Evolutionary conservation across 2,113 vertebrate species (phyloP), one percentile per base, ranked within the genome.

Genomic region (Ahaetulla prasina): DNA sequence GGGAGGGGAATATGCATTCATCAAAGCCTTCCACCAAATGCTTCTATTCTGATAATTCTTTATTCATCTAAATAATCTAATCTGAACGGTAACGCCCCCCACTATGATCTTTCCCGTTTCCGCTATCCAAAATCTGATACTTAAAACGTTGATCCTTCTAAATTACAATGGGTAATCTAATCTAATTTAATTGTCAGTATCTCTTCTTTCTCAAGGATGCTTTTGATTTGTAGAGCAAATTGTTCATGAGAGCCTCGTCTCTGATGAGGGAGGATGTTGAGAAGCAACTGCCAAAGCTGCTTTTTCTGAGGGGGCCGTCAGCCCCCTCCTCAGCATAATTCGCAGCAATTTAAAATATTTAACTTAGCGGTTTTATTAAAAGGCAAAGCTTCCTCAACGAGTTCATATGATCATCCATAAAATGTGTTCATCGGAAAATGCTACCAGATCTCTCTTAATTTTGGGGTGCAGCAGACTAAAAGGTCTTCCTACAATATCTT

Each of bases 151-250:
- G 86, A 50, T 14, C 45, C 47, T 23, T 92, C 89, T 54, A 55
- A 87, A 90, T 89, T 90, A 45, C 57, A 88, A 74, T 91, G 63
- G 95, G 88, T 94, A 35, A 68, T 68, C 63, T 68, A 68, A 95
- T 23, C 20, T 14, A 53, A 10, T 89, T 95, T 94, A 96, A 96
- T 94, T 95, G 93, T 92, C 93, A 39, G 27, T 94, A 91, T 84
- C 1, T 50, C 92, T 95, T 93, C 93, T 93, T 68, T 94, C 80
- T 94, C 84, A 74, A 27, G 2, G 3, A 43, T 68, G 9, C 45
- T 35, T 85, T 3, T 63, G 50, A 50, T 93, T 63, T 92, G 16
- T 91, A 30, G 8, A 12, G 52, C 54, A 16, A 39, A 43, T 55
- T 89, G 35, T 88, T 55, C 35, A 27, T 16, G 52, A 57, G 20